These are phyloP conservation scores for Manduca sexta DNA, from an alignment of 1,140 invertebrate genomes.

Conservation along the genomic window DNA sequence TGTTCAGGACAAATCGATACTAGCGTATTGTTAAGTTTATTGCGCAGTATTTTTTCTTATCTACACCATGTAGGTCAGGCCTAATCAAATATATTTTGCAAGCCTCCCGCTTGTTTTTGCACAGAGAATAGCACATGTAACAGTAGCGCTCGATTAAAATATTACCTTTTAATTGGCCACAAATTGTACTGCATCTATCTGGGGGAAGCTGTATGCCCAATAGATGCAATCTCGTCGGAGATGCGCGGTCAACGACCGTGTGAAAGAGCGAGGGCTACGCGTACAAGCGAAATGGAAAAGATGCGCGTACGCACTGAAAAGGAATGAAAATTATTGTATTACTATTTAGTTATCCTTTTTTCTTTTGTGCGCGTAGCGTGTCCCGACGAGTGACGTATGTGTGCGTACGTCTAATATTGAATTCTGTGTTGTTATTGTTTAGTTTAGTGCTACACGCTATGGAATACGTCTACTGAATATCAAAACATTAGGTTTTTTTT, in stretches of 20 bases:
- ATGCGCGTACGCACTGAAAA: constrained; percentile 70
- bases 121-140: background rate
- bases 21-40: constrained; percentile 15
- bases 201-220: constrained; percentile 61
- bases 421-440: constrained; percentile 45
- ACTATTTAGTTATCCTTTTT: constrained; percentile 49
- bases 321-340: constrained; percentile 69
- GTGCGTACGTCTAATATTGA: constrained; percentile 33
- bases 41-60: constrained; percentile 48
- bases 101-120: constrained; percentile 9
- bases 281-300: constrained; percentile 39
- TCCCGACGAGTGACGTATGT: constrained; percentile 20
- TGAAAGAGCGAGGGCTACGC: constrained; percentile 38
- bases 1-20: constrained; percentile 7
- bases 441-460: constrained; percentile 15
- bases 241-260: constrained; percentile 61
- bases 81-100: constrained; percentile 41
- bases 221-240: constrained; percentile 70
- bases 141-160: constrained; percentile 15
- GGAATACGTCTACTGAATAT: constrained; percentile 25
- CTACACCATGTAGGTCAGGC: constrained; percentile 39
- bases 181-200: constrained; percentile 55
- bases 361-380: constrained; percentile 27
- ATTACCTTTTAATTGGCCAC: constrained; percentile 62
- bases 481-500: constrained; percentile 12